Evolutionary conservation across 1,140 invertebrate genomes (phyloP), one percentile per base, ranked within the genome.

Genomic region (Thrips palmi): DNA sequence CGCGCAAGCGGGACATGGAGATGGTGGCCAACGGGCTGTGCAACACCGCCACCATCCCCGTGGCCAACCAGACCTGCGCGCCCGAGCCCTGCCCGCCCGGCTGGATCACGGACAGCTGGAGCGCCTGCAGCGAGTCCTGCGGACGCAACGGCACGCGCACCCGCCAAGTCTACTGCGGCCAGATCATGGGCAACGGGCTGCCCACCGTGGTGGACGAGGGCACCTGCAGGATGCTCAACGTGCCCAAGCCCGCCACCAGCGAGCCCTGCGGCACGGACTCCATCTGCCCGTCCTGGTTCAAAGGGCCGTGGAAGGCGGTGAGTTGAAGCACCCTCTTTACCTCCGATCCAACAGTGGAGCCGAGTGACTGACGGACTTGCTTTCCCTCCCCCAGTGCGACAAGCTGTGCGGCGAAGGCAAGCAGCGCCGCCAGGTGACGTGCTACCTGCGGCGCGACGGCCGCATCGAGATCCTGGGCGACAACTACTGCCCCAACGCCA

Each of bases 321-420:
- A 68, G 70, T 61, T 39, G 15, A n/a, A n/a, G n/a, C n/a, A n/a
- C n/a, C n/a, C n/a, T n/a, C n/a, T n/a, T n/a, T n/a, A n/a, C n/a
- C n/a, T n/a, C n/a, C n/a, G n/a, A n/a, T n/a, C n/a, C n/a, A n/a
- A n/a, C n/a, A n/a, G n/a, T n/a, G n/a, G n/a, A n/a, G n/a, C n/a
- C n/a, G n/a, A n/a, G n/a, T n/a, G n/a, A n/a, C n/a, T n/a, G n/a
- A n/a, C n/a, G n/a, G n/a, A n/a, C n/a, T 34, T 2, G n/a, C n/a
- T 42, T n/a, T n/a, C n/a, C n/a, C n/a, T n/a, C 46, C 51, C 48
- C 14, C 41, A 89, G 75, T 94, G 88, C 50, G 74, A 87, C 52
- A 77, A 75, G 49, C 60, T 89, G 8, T 94, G 89, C 53, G 89
- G 85, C 0, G 69, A 78, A 45, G 89, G 88, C 1, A 73, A 73